These are phyloP conservation scores for Leptinotarsa texana DNA, from an alignment of 1,140 invertebrate genomes.

Conservation along the genomic window DNA sequence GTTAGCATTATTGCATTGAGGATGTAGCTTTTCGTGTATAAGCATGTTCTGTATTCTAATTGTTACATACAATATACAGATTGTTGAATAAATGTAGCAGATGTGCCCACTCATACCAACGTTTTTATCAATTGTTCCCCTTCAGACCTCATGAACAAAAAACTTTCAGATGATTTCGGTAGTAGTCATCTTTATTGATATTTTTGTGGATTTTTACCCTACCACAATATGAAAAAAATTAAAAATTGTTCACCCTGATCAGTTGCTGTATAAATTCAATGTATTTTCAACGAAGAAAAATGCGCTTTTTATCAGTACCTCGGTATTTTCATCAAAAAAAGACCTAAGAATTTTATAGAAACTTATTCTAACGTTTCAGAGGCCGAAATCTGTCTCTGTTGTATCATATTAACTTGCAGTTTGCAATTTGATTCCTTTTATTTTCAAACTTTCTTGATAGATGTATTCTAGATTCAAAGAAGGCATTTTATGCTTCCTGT, in stretches of 20 bases:
- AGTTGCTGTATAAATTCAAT: too few species aligned
- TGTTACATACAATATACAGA: slow-evolving; percentile 28
- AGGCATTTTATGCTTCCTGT: too few species aligned
- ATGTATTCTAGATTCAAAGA: too few species aligned
- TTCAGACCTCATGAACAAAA: background rate
- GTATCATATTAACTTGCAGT: too few species aligned
- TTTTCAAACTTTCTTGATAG: too few species aligned
- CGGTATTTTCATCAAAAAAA: too few species aligned
- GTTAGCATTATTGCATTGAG: slow-evolving; percentile 28
- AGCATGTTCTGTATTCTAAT: slow-evolving; percentile 32
- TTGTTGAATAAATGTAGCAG: slow-evolving; percentile 32
- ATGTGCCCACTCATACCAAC: slow-evolving; percentile 25
- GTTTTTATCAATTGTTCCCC: background rate
- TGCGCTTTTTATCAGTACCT: too few species aligned
- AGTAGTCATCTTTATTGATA: background rate
- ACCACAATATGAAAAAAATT: background rate
- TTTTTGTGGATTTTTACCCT: background rate
- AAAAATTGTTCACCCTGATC: background rate
- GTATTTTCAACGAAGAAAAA: too few species aligned
- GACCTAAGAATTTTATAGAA: too few species aligned
- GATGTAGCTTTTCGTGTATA: slow-evolving; percentile 31
- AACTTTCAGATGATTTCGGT: background rate
- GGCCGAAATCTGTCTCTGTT: too few species aligned
- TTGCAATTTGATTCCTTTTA: too few species aligned
- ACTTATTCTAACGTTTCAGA: too few species aligned